Percentiles rank a stretch among this genome's conserved stretches.
These are phyloP conservation scores for Capreolus pygargus DNA, from an alignment of 2,113 vertebrate genomes.

Conservation along the genomic window DNA sequence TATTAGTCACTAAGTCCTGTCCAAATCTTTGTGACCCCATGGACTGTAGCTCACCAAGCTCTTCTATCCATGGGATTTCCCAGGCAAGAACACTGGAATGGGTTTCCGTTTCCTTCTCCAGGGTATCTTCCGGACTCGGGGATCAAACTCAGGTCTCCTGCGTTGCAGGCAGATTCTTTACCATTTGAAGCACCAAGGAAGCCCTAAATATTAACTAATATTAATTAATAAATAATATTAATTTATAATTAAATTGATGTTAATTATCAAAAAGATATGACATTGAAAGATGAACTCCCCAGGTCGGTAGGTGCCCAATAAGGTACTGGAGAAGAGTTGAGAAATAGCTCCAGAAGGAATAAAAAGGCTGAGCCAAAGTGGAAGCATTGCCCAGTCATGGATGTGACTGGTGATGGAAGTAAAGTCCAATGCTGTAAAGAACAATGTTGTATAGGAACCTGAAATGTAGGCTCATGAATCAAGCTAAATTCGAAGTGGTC, in stretches of 20 bases:
- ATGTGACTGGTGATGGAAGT: background rate
- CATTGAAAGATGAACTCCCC: background rate
- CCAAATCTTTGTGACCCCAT: background rate
- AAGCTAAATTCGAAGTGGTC: background rate
- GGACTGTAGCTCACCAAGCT: background rate
- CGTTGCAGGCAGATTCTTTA: background rate
- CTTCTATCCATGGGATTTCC: background rate
- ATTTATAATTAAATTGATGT: background rate
- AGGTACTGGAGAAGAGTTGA: background rate
- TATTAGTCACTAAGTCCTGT: background rate
- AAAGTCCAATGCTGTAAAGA: background rate
- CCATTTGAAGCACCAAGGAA: background rate
- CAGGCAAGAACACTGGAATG: background rate
- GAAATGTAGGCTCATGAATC: background rate
- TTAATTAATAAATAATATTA: background rate
- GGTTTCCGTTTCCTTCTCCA: background rate
- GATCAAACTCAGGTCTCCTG: background rate
- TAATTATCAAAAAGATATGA: background rate
- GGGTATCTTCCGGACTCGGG: background rate
- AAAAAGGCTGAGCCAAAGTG: background rate
- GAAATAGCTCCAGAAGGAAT: background rate
- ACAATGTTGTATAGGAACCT: background rate
- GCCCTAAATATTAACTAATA: background rate
- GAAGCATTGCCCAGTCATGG: background rate
- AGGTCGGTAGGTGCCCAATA: background rate